Evolutionary conservation across 2,797 vertebrate species (phyloP), one percentile per base, ranked within the genome.

Genomic region (Hipposideros larvatus): DNA sequence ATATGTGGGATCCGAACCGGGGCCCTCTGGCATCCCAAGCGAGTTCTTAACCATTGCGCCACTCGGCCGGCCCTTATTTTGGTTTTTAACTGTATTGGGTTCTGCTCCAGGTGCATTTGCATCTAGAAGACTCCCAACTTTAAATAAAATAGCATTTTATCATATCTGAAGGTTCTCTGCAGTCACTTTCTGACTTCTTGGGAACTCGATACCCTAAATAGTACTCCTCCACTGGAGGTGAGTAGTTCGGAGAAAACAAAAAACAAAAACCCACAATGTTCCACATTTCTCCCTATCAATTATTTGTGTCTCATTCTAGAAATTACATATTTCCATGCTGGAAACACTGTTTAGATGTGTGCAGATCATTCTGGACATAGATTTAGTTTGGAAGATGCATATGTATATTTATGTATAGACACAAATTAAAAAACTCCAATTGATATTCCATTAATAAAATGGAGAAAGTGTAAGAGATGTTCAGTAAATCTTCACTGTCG

Each of bases 121-220:
- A 77, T 71, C 59, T 89, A 71, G 53, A 87, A 93, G 73, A 15
- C 34, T 91, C 61, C 59, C 13, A 51, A 79, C n/a, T 95, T 94
- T 79, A 90, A 90, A 90, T 85, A 70, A 75, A 94, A 95, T 78
- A 90, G 14, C 18, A 71, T 16, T 83, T 96, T 90, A 80, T 84
- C 28, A 2, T 79, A 46, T 51, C 57, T 93, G 87, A 68, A 91
- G 74, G 68, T 53, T 93, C 61, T 96, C 84, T 94, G 24, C 26
- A 74, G 63, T 78, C 34, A 57, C 63, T 90, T 93, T 96, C 28
- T 84, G 70, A 34, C 79, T 93, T 14, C 55, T 88, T 93, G 88
- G 80, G 31, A 91, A 89, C 59, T 91, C 94, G 65, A 51, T 94
- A 78, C 57, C 15, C 82, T 59, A 78, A 77, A 86, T 83, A 84